Conservation (phyloP, 2,888 invertebrate species). For the Catocala sponsa region DNA sequence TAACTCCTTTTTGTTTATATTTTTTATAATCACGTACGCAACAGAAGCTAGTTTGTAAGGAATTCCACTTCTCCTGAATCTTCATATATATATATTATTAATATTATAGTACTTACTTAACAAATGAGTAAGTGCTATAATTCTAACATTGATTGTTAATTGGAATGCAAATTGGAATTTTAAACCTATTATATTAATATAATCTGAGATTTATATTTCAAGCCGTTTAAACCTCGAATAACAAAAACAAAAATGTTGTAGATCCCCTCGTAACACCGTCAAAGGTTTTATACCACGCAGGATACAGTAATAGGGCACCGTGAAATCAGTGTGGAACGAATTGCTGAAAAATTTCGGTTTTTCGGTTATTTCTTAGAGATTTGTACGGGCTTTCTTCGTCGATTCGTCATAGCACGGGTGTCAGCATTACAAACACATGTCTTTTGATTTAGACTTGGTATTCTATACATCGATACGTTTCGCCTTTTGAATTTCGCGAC, state of each 20-base stretch:
- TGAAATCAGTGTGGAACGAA: slow-evolving; percentile 85
- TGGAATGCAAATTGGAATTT: too few relatives aligned
- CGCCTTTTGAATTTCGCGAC: slow-evolving; percentile 84
- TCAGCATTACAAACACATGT: slow-evolving; percentile 86
- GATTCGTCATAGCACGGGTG: slow-evolving; percentile 85
- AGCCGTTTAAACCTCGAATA: too few relatives aligned
- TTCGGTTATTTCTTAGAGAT: slow-evolving; percentile 88
- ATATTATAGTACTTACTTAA: too few relatives aligned
- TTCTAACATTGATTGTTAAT: too few relatives aligned
- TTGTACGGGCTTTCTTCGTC: slow-evolving; percentile 87
- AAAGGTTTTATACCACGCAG: slow-evolving; percentile 57
- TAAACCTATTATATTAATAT: too few relatives aligned
- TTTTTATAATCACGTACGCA: too few relatives aligned
- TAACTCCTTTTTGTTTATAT: too few relatives aligned
- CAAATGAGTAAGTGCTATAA: too few relatives aligned
- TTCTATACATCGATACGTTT: slow-evolving; percentile 72
- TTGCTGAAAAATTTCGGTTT: slow-evolving; percentile 88
- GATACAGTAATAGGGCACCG: slow-evolving; percentile 79
- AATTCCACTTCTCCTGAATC: too few relatives aligned
- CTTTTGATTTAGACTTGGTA: slow-evolving; percentile 77
- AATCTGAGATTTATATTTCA: too few relatives aligned
- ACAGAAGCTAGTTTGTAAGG: too few relatives aligned
- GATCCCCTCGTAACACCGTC: slow-evolving; percentile 31
- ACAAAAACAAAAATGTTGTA: slow-evolving; percentile 34
- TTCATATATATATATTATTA: too few relatives aligned